Evolutionary conservation across 2,113 vertebrate species (phyloP), one percentile per base, ranked within the genome.

Genomic region (Ameiurus melas): DNA sequence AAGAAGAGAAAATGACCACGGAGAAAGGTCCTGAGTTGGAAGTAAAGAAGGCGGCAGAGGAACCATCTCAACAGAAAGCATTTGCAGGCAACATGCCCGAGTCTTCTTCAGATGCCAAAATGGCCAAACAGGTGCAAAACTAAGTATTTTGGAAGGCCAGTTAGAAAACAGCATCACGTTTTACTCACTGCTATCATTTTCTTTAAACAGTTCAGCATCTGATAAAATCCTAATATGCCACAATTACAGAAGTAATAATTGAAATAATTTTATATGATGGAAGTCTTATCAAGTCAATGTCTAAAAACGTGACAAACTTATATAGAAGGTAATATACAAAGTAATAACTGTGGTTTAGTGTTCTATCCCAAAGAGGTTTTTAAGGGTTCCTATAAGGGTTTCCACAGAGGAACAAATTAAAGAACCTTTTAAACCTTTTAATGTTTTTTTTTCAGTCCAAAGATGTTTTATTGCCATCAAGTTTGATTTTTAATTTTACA

Each of bases 1-100:
- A 93, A 91, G 93, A 92, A 90, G 93, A 92, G 92, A 93, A 92
- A 94, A 96, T 97, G 97, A 96, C 94, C 57, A 96, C 95, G 79
- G 96, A 97, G 93, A 96, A 94, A 0, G 95, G 95, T 89, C 94
- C 94, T 0, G 94, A 96, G 89, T 94, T 92, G 12, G 96, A 96
- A 92, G 95, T 96, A 93, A 96, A 94, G 92, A 96, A 95, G 90
- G 77, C 92, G 0, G 94, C 94, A 90, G 93, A 96, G 88, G 95
- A 97, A 90, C 94, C 94, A 90, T 95, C 95, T 0, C 92, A 93
- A 89, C 91, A 94, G 84, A 97, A 94, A 92, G 94, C 92, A 88
- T 94, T 93, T 87, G 92, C 89, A 66, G 94, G 94, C 66, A 92
- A 89, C 93, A 94, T 95, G 94, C 93, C 94, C 84, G 94, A 94